Evolutionary conservation across 2,797 vertebrate species (phyloP), one percentile per base, ranked within the genome.

Genomic region (Prionace glauca): DNA sequence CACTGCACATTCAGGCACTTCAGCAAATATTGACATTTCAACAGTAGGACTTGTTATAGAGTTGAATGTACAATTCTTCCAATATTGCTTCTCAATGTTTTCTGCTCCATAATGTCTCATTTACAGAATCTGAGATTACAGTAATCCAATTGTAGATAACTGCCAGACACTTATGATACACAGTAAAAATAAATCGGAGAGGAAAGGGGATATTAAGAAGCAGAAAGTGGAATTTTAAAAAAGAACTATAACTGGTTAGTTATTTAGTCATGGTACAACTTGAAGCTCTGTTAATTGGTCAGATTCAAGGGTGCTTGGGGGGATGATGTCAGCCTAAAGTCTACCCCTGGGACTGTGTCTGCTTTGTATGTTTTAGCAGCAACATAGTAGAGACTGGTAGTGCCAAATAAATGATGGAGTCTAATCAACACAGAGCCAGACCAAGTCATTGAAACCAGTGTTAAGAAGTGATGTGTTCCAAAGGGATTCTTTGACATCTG

Each of bases 1-100:
- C 87, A 65, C 87, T 90, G 60, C 60, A 36, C 56, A 90, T 60
- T 90, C 87, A 90, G 87, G 87, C 56, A 90, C 87, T 62, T 90
- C 4, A 18, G 14, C 29, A 90, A 90, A 62, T 90, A 62, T 90
- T 90, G 56, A 90, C 56, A 18, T 90, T 90, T 90, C 56, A 65
- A 32, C 56, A 62, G 14, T n/a, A 62, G 87, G 87, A 65, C 56
- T 90, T 90, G 56, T 62, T 90, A 90, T 1, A 90, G 87, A 90
- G 22, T 90, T 90, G 87, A 90, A 90, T 62, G 56, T 29, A n/a
- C 56, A 90, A 65, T 90, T 18, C 60, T 65, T 62, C 87, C 87
- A 90, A 62, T 62, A n/a, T 90, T 90, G 56, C 56, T 90, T 88
- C 50, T 56, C 56, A 56, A 60, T 88, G 11, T 50, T 87, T 87